Conservation (phyloP, 2,888 invertebrate genomes). For the Eristalis arbustorum region DNA sequence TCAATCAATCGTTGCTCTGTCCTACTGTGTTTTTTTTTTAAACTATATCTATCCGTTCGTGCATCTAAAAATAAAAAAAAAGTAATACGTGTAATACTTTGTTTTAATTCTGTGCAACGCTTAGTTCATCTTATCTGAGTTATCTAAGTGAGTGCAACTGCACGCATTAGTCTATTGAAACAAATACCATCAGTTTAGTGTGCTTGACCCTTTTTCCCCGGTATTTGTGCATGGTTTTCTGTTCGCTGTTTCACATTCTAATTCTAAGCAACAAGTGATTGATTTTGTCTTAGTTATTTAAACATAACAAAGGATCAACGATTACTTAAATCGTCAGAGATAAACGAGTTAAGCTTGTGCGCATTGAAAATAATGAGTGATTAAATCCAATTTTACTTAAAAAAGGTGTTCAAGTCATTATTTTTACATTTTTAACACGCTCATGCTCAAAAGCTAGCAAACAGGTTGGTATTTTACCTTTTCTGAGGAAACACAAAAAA, state of each 20-base stretch:
- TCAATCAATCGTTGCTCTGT: not conserved
- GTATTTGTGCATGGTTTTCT: not conserved
- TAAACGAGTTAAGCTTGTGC: not conserved
- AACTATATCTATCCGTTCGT: not conserved
- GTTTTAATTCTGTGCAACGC: conserved; percentile 4
- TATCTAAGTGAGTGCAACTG: not conserved
- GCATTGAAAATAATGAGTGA: not conserved
- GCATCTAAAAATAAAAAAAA: not conserved
- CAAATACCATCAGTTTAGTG: conserved; percentile 8
- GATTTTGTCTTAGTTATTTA: conserved; percentile 13
- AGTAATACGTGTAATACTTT: conserved; percentile 2
- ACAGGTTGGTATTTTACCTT: not conserved
- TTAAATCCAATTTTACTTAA: not conserved
- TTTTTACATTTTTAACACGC: not conserved
- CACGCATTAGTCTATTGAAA: not conserved
- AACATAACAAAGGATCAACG: conserved; percentile 9
- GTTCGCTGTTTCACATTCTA: not conserved
- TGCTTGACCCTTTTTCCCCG: not conserved
- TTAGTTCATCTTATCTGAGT: not conserved
- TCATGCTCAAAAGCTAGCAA: not conserved
- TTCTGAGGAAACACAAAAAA: not conserved
- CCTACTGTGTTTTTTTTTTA: not conserved
- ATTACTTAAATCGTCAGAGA: conserved; percentile 11
- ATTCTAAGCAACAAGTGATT: conserved; percentile 26
- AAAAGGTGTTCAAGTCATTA: not conserved